Evolutionary conservation across 2,113 vertebrate genomes (phyloP).

Genomic region (Hypomesus transpacificus): DNA sequence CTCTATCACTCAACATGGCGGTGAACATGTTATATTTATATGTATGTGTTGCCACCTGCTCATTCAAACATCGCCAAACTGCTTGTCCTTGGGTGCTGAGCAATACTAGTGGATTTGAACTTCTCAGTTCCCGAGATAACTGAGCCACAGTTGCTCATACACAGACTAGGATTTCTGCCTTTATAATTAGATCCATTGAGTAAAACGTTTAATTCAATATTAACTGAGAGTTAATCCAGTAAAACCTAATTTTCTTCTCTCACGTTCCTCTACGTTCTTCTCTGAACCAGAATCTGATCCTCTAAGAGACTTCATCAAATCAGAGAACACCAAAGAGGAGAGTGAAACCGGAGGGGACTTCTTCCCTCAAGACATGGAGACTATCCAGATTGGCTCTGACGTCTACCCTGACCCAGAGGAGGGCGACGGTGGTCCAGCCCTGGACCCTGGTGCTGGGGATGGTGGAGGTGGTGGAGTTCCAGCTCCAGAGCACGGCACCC

Average conservation of each 20-base stretch:
- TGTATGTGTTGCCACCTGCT: too few relatives aligned
- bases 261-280: background rate
- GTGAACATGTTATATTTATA: too few relatives aligned
- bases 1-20: too few relatives aligned
- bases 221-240: too few relatives aligned
- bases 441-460: constrained; percentile 17
- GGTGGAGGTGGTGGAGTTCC: constrained; percentile 37
- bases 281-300: constrained; percentile 40
- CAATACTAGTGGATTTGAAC: too few relatives aligned
- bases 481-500: constrained; percentile 20
- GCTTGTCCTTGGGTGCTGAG: too few relatives aligned
- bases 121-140: too few relatives aligned
- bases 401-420: constrained; percentile 23
- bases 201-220: too few relatives aligned
- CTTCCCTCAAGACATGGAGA: constrained; percentile 44
- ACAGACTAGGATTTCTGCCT: too few relatives aligned
- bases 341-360: constrained; percentile 35
- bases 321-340: constrained; percentile 65
- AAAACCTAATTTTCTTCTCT: background rate
- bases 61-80: too few relatives aligned
- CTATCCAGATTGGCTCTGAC: constrained; percentile 37
- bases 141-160: too few relatives aligned
- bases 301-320: constrained; percentile 52
- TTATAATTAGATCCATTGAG: too few relatives aligned
- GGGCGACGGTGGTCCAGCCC: constrained; percentile 33